Conservation (phyloP, 64 coral and sea anemone genomes). For the Platygyra sinensis region DNA sequence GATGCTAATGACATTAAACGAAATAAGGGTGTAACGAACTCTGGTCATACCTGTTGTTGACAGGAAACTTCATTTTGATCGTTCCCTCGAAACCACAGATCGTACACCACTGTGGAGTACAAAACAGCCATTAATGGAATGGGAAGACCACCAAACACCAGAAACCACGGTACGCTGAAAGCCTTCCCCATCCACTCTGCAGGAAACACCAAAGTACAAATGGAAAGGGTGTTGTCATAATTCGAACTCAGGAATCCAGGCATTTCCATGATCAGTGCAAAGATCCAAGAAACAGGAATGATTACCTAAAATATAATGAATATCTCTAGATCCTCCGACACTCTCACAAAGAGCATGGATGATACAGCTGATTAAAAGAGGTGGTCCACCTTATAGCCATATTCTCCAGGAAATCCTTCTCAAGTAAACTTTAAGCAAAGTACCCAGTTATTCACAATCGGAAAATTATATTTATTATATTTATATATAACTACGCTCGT, state of each 20-base stretch:
- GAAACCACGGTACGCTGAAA: background rate
- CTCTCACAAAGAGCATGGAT: no score
- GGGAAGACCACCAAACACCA: background rate
- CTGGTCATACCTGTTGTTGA: background rate
- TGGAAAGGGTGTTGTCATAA: background rate
- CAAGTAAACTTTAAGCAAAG: no score
- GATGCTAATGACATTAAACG: no score
- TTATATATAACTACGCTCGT: no score
- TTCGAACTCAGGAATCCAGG: background rate
- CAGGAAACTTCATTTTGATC: background rate
- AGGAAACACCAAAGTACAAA: background rate
- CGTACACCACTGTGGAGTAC: slow-evolving; percentile 43
- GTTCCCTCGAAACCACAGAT: slow-evolving; percentile 31
- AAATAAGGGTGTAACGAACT: no score
- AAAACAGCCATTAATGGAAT: slow-evolving; percentile 5
- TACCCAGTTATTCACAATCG: no score
- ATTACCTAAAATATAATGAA: slow-evolving; percentile 3
- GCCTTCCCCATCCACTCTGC: background rate
- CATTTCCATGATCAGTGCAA: background rate
- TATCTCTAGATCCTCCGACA: background rate
- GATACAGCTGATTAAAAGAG: no score
- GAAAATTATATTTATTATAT: no score
- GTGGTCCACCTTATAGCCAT: no score
- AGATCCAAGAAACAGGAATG: background rate
- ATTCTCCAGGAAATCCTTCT: no score